Conservation (phyloP, 2,888 invertebrate genomes). For the Dynastes hyllus region DNA sequence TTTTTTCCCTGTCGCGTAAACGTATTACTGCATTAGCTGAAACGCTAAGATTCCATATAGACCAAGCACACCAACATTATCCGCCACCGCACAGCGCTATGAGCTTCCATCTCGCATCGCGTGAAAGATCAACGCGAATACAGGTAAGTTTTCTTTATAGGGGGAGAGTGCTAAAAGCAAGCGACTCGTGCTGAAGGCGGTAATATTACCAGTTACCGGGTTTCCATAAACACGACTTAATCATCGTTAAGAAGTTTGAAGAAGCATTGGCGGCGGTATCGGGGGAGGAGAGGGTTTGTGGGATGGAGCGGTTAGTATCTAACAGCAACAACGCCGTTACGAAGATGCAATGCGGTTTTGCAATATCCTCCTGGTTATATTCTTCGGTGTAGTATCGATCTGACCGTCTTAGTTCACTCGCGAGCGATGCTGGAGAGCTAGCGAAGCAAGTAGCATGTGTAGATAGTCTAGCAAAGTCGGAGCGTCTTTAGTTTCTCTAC, state of each 20-base stretch:
- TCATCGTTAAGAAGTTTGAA: conserved; percentile 32
- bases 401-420: background rate
- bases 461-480: background rate
- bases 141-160: background rate
- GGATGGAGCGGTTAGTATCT: conserved; percentile 5
- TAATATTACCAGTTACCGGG: conserved; percentile 27
- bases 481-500: conserved; percentile 1
- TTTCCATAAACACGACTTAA: conserved; percentile 33
- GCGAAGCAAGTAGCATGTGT: background rate
- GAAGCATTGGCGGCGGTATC: background rate
- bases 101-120: background rate
- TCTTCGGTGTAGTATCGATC: conserved; percentile 18
- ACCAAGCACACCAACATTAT: no score
- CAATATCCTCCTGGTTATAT: conserved; percentile 19
- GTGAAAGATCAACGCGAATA: background rate
- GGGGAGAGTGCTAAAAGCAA: background rate
- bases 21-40: conserved; percentile 16
- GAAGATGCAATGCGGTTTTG: conserved; percentile 26
- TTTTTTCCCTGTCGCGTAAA: conserved; percentile 12
- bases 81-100: no score
- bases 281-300: background rate
- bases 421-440: background rate
- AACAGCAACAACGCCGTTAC: conserved; percentile 15
- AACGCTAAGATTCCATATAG: conserved; percentile 15
- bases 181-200: background rate